Conservation (phyloP, 2,888 invertebrate genomes). For the Dinocampus coccinellae region DNA sequence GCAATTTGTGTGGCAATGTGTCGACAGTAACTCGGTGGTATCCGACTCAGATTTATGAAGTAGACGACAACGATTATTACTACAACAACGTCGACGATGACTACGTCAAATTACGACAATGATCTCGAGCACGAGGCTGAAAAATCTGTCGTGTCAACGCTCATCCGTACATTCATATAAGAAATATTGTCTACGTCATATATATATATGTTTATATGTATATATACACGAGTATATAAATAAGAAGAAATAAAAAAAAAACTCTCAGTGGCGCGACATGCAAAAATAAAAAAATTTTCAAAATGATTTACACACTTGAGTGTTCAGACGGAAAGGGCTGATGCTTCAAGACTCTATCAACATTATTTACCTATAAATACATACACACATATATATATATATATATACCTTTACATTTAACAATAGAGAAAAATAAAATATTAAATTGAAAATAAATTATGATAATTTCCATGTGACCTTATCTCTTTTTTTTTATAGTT, state of each 20-base stretch:
- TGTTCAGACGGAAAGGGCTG: conserved; percentile 13
- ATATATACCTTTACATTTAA: not conserved
- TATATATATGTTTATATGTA: not conserved
- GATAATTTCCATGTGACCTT: too few species aligned
- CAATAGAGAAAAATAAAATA: not conserved
- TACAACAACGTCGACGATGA: not conserved
- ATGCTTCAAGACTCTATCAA: conserved; percentile 5
- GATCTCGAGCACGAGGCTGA: conserved; percentile 11
- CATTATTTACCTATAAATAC: not conserved
- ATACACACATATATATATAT: conserved; percentile 19
- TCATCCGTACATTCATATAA: conserved; percentile 16
- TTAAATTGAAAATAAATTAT: not conserved
- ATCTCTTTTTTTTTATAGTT: too few species aligned
- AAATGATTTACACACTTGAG: conserved; percentile 13
- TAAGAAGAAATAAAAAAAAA: not conserved
- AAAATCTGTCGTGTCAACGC: conserved; percentile 24
- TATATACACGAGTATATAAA: not conserved
- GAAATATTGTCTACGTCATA: not conserved
- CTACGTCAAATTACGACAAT: conserved; percentile 22
- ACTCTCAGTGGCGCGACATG: not conserved
- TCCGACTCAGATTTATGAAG: conserved; percentile 31
- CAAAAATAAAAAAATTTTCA: not conserved
- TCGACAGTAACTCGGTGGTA: conserved; percentile 21
- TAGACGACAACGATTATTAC: conserved; percentile 21
- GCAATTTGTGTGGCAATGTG: conserved; percentile 24